These are phyloP conservation scores for Brachyptera putata DNA, from an alignment of 2,888 invertebrate genomes.

Conservation along the genomic window DNA sequence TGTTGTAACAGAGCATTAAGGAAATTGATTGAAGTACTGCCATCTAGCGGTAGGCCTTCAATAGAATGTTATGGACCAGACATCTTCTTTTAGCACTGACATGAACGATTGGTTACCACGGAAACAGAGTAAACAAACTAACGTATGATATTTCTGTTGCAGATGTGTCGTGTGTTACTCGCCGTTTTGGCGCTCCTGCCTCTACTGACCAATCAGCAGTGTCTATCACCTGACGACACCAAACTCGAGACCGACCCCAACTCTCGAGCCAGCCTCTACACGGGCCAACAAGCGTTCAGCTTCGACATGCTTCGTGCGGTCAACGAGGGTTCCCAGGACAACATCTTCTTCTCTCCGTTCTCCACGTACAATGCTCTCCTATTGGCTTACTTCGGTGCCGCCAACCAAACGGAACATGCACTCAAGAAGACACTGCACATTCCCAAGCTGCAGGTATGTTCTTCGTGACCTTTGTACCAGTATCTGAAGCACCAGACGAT, in stretches of 20 bases:
- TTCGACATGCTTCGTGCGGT: constrained; percentile 64
- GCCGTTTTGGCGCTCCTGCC: constrained; percentile 3
- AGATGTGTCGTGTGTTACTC: too few relatives aligned
- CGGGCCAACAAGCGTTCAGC: constrained; percentile 63
- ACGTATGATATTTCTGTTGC: too few relatives aligned
- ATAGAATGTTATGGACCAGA: too few relatives aligned
- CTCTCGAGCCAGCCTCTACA: constrained; percentile 34
- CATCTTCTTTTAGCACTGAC: too few relatives aligned
- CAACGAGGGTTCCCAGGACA: constrained; percentile 58
- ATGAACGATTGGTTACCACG: too few relatives aligned
- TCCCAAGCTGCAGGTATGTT: constrained; percentile 52
- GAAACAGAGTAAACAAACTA: too few relatives aligned
- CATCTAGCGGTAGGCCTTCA: too few relatives aligned
- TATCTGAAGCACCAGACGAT: background rate
- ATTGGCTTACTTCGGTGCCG: constrained; percentile 73
- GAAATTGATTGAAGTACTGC: too few relatives aligned
- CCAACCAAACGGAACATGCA: constrained; percentile 63
- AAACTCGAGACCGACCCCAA: constrained; percentile 38
- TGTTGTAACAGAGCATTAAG: too few relatives aligned
- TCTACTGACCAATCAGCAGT: constrained; percentile 43
- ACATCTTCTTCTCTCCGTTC: constrained; percentile 84
- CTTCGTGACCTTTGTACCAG: too few relatives aligned
- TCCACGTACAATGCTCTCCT: constrained; percentile 79
- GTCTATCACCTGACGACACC: constrained; percentile 48
- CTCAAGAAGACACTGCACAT: constrained; percentile 60